These are phyloP conservation scores for Morpho achilles DNA, from an alignment of 2,888 invertebrate genomes.

Conservation along the genomic window DNA sequence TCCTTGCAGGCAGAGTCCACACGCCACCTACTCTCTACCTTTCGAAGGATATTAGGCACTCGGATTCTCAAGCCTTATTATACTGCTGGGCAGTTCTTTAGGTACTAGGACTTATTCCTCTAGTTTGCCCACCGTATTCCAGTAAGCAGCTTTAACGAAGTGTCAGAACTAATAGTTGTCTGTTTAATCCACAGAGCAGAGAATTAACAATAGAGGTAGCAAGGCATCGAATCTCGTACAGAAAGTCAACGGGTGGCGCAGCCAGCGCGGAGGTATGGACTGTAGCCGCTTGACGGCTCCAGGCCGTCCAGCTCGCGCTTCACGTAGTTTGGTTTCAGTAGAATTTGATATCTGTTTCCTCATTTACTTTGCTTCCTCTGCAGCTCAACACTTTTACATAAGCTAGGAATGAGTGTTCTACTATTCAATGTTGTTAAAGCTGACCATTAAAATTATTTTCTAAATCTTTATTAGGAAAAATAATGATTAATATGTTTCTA, in stretches of 20 bases:
- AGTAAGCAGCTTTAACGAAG: background rate
- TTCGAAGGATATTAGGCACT: too few relatives aligned
- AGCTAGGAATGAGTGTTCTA: too few relatives aligned
- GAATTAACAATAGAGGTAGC: conserved; percentile 74
- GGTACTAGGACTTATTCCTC: background rate
- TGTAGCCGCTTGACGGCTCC: conserved; percentile 25
- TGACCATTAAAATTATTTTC: background rate
- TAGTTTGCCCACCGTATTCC: background rate
- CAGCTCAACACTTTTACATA: too few relatives aligned
- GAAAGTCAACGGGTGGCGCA: conserved; percentile 73
- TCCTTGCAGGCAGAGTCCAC: too few relatives aligned
- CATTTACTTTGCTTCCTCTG: too few relatives aligned
- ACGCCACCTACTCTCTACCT: too few relatives aligned
- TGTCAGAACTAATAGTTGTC: conserved; percentile 17
- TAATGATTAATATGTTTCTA: background rate
- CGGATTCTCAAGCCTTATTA: too few relatives aligned
- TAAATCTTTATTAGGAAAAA: background rate
- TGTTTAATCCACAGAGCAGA: conserved; percentile 74
- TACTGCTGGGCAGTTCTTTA: too few relatives aligned
- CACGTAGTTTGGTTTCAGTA: background rate
- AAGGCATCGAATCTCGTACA: conserved; percentile 60
- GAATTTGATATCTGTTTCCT: background rate
- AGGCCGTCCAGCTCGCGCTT: conserved; percentile 13
- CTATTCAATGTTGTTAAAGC: background rate
- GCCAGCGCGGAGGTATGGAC: conserved; percentile 72